phyloP scores from a whole-genome alignment of 1,140 invertebrate species.

The Homarus americanus region DNA sequence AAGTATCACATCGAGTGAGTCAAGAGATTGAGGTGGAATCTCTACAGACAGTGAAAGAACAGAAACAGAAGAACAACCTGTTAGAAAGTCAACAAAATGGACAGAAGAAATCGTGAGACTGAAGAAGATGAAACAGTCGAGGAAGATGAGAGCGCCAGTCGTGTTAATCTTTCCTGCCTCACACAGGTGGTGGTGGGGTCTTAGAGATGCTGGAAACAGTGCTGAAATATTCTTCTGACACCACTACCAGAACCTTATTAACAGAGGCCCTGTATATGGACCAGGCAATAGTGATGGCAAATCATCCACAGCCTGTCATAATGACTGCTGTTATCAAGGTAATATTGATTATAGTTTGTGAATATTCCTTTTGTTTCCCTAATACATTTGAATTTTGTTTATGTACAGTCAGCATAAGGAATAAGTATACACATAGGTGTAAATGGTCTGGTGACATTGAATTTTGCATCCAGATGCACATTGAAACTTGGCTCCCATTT shows the following conservation, averaged over 20 bases:
- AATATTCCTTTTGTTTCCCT: too few species aligned
- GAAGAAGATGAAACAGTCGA: constrained; percentile 54
- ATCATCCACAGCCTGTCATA: constrained; percentile 57
- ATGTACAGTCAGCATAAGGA: too few species aligned
- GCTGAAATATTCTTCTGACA: constrained; percentile 32
- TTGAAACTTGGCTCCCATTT: too few species aligned
- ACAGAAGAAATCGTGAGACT: constrained; percentile 31
- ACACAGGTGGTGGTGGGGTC: constrained; percentile 50
- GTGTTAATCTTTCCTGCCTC: constrained; percentile 34
- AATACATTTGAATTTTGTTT: too few species aligned
- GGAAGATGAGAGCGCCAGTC: constrained; percentile 33
- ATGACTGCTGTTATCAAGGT: constrained; percentile 53
- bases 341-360: too few species aligned
- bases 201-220: constrained; percentile 40
- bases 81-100: constrained; percentile 37
- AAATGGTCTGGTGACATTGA: too few species aligned
- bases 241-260: constrained; percentile 39
- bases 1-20: background rate
- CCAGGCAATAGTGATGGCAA: constrained; percentile 53
- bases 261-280: constrained; percentile 52
- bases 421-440: too few species aligned
- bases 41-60: constrained; percentile 17
- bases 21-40: constrained; percentile 6
- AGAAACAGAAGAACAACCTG: constrained; percentile 6
- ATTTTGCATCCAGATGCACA: too few species aligned